Percentiles rank a stretch among this genome's conserved stretches.
phyloP scores from a whole-genome alignment of 2,113 vertebrate species.

The Dasyurus viverrinus region DNA sequence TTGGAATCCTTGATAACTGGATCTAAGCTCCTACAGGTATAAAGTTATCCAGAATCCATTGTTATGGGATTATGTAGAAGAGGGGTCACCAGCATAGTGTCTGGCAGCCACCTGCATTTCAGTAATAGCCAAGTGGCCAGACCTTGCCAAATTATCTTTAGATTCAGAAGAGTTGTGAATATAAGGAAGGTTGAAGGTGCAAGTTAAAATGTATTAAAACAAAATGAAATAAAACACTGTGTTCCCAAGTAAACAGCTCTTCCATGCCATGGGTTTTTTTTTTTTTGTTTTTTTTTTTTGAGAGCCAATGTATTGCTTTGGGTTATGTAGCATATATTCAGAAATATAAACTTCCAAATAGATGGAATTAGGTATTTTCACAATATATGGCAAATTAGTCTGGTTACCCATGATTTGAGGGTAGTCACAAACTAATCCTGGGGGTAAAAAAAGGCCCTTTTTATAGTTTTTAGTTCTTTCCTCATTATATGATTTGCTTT shows the following conservation, averaged over 20 bases:
- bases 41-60: neutral
- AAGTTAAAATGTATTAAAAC: neutral
- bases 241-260: neutral
- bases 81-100: neutral
- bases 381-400: neutral
- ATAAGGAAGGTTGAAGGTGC: neutral
- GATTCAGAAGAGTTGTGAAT: conserved; percentile 8
- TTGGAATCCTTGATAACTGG: neutral
- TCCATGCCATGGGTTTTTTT: neutral
- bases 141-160: neutral
- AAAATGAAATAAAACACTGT: neutral
- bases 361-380: neutral
- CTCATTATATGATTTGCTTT: neutral
- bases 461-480: accelerated
- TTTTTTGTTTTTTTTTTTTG: neutral
- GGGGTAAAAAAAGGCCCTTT: neutral
- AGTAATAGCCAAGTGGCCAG: neutral
- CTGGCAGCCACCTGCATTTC: neutral
- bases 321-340: neutral
- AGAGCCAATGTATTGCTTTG: conserved; percentile 1
- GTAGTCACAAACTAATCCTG: neutral
- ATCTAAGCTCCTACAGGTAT: neutral
- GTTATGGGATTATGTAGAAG: neutral
- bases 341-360: neutral
- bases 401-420: neutral